These are phyloP conservation scores for Apeltes quadracus DNA, from an alignment of 2,113 vertebrate genomes.

Conservation along the genomic window DNA sequence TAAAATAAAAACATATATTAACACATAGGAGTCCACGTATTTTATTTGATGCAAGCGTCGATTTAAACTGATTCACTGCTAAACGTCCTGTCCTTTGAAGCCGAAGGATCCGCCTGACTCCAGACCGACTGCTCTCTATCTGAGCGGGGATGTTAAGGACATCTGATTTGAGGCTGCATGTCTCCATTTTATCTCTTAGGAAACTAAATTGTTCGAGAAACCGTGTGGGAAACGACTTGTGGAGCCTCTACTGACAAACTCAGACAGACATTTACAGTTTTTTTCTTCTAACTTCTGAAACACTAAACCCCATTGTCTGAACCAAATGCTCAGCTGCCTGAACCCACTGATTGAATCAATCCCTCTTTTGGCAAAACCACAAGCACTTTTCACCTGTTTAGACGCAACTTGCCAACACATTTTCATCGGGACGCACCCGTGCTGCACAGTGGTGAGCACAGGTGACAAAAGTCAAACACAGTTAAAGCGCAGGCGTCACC, in stretches of 20 bases:
- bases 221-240: background rate
- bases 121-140: background rate
- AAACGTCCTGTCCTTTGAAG: constrained; percentile 11
- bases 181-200: background rate
- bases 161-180: background rate
- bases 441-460: too few relatives aligned
- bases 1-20: background rate
- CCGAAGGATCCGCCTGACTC: constrained; percentile 2
- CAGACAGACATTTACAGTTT: background rate
- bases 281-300: too few relatives aligned
- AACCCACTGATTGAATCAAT: too few relatives aligned
- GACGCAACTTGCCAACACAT: too few relatives aligned
- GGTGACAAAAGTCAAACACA: too few relatives aligned
- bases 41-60: background rate
- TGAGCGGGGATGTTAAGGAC: background rate
- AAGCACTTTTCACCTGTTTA: too few relatives aligned
- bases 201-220: background rate
- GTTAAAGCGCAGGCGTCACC: too few relatives aligned
- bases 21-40: background rate
- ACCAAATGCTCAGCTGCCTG: too few relatives aligned
- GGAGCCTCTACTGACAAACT: background rate
- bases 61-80: background rate
- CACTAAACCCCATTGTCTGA: too few relatives aligned
- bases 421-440: too few relatives aligned
- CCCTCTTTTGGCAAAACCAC: too few relatives aligned